Base-by-base conservation (phyloP, 2,113 vertebrate species). In the Pionites leucogaster region DNA sequence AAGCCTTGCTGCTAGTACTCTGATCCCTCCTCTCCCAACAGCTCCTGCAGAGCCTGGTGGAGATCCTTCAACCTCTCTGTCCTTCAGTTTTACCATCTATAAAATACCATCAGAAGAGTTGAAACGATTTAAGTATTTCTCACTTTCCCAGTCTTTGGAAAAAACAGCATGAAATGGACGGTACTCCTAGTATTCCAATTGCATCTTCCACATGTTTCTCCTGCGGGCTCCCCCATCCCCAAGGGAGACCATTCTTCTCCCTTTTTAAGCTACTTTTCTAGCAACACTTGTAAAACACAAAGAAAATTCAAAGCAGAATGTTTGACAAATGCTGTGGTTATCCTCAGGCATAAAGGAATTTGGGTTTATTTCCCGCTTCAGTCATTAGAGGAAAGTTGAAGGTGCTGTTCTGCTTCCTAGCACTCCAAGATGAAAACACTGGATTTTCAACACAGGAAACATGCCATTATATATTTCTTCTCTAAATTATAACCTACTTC, bases 1-100 rank as follows among this genome's bases (percentile, higher is more conserved):
- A 29, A n/a, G 35, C 27, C 77, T 42, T 4, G 0, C 17, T 20
- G 27, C 31, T 50, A 8, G 0, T 1, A 0, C 44, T 17, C 75
- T 17, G 2, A 33, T 11, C 62, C 35, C 1, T 1, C 37, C 33
- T 72, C 59, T 67, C 14, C 42, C 28, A 39, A 39, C 3, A 1
- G 33, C 37, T 63, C 17, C 63, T 41, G 64, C 59, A 4, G 6
- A 62, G 4, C 19, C 63, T 9, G 2, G 31, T 28, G 27, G 28
- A 59, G 44, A 41, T 24, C 39, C 20, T 64, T 60, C 39, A 41
- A 13, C 57, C 12, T 39, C 57, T 14, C 50, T 14, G 10, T 20
- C 59, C n/a, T 20, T 84, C 80, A 28, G 8, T 20, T 84, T 44
- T 41, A 33, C 27, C 28, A 14, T 4, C 37, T 29, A 11, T n/a